Conservation (phyloP, 1,140 invertebrate species). For the Formica exsecta region DNA sequence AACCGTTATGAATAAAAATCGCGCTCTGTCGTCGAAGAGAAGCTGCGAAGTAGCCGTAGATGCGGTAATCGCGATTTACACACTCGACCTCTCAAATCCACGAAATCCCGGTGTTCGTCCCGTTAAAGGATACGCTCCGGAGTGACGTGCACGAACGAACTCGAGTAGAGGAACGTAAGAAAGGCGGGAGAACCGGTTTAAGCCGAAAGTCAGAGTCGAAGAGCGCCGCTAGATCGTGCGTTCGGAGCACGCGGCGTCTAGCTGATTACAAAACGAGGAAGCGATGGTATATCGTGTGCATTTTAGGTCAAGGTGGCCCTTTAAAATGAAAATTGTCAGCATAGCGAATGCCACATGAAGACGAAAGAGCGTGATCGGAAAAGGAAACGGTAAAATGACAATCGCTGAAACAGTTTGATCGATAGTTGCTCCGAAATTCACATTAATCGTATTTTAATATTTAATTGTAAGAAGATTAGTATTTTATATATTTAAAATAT, state of each 20-base stretch:
- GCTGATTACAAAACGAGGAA: slow-evolving; percentile 42
- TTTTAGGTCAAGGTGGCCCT: slow-evolving; percentile 9
- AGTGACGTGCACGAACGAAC: slow-evolving; percentile 65
- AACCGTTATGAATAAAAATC: slow-evolving; percentile 2
- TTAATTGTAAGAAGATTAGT: neutral
- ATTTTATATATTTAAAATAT: slow-evolving; percentile 16
- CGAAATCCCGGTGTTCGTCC: slow-evolving; percentile 73
- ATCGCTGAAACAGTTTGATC: neutral
- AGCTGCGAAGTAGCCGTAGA: neutral
- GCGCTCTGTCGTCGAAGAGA: neutral
- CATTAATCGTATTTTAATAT: neutral
- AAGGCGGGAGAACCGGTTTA: slow-evolving; percentile 78
- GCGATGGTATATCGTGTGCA: neutral
- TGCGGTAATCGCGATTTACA: slow-evolving; percentile 66
- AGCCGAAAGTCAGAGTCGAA: slow-evolving; percentile 72
- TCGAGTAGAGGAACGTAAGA: slow-evolving; percentile 31
- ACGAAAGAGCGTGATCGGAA: neutral
- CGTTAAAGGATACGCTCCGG: slow-evolving; percentile 72
- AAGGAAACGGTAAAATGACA: neutral
- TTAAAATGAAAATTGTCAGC: neutral
- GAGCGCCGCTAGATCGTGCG: slow-evolving; percentile 63
- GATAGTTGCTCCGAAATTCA: slow-evolving; percentile 7
- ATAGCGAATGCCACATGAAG: neutral
- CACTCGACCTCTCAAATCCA: slow-evolving; percentile 51
- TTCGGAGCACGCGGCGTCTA: slow-evolving; percentile 34